Percentiles rank a stretch among this genome's conserved stretches.
These are phyloP conservation scores for Vimba vimba DNA, from an alignment of 2,113 vertebrate species.

Conservation along the genomic window DNA sequence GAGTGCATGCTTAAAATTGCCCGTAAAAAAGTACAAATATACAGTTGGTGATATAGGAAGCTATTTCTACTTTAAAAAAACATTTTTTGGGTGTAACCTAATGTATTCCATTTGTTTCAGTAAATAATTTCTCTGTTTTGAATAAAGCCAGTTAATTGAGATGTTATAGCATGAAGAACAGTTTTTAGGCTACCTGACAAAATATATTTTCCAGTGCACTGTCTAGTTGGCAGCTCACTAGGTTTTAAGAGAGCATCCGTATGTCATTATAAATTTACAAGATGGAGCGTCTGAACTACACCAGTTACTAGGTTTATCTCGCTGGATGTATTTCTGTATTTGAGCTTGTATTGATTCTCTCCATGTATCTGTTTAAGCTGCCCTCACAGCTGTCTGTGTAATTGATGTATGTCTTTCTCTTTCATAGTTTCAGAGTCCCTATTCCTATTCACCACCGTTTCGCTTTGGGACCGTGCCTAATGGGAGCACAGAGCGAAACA, in stretches of 20 bases:
- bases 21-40: not conserved
- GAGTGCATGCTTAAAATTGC: not conserved
- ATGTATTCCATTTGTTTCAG: not conserved
- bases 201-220: slow-evolving; percentile 21
- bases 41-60: not conserved
- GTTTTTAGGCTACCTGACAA: slow-evolving; percentile 26
- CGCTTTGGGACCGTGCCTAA: slow-evolving; percentile 98
- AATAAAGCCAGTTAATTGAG: not conserved
- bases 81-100: not conserved
- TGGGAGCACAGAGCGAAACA: slow-evolving; percentile 97
- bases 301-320: slow-evolving; percentile 10
- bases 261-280: slow-evolving; percentile 34
- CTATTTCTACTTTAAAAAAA: not conserved
- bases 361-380: not conserved
- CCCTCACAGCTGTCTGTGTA: not conserved
- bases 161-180: slow-evolving; percentile 1
- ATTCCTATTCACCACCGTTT: slow-evolving; percentile 96
- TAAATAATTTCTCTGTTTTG: slow-evolving; percentile 15
- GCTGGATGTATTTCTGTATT: slow-evolving; percentile 1
- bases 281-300: slow-evolving; percentile 6
- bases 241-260: not conserved
- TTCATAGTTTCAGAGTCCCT: slow-evolving; percentile 91
- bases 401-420: not conserved
- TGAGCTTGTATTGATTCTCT: not conserved
- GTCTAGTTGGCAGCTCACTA: slow-evolving; percentile 10